Evolutionary conservation across 2,113 vertebrate genomes (phyloP).

Genomic region (Caranx melampygus): DNA sequence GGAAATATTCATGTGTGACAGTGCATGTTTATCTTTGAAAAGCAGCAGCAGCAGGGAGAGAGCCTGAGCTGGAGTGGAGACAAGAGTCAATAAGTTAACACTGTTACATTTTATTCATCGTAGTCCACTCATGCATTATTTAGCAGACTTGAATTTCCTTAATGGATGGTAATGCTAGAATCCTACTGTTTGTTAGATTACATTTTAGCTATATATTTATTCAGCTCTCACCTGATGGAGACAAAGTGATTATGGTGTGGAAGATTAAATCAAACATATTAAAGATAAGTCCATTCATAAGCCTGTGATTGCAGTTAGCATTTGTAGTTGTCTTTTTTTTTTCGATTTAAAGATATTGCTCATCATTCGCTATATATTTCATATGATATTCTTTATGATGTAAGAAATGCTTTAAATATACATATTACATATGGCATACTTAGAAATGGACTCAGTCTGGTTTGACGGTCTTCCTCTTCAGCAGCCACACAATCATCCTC

Average conservation of each 20-base stretch:
- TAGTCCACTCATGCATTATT: conserved; percentile 38
- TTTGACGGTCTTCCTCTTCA: too few relatives aligned
- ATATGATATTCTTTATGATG: too few relatives aligned
- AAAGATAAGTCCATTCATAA: background rate
- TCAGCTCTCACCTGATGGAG: conserved; percentile 8
- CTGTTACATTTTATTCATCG: conserved; percentile 19
- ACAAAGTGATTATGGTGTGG: conserved; percentile 2
- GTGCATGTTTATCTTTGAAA: background rate
- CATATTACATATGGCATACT: too few relatives aligned
- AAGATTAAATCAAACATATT: background rate
- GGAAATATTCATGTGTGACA: conserved; percentile 8
- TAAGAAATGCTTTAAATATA: too few relatives aligned
- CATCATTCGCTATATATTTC: too few relatives aligned
- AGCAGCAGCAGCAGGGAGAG: background rate
- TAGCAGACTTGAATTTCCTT: conserved; percentile 43
- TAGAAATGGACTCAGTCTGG: too few relatives aligned
- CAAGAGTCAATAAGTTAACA: conserved; percentile 18
- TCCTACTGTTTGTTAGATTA: conserved; percentile 16
- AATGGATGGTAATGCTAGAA: conserved; percentile 41
- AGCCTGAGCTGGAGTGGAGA: background rate
- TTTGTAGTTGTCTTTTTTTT: background rate
- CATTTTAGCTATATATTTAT: conserved; percentile 32
- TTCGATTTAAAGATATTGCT: too few relatives aligned
- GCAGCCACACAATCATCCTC: too few relatives aligned
- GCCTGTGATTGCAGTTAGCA: background rate